These are phyloP conservation scores for Bacillus rossius DNA, from an alignment of 1,140 invertebrate species.

Conservation along the genomic window DNA sequence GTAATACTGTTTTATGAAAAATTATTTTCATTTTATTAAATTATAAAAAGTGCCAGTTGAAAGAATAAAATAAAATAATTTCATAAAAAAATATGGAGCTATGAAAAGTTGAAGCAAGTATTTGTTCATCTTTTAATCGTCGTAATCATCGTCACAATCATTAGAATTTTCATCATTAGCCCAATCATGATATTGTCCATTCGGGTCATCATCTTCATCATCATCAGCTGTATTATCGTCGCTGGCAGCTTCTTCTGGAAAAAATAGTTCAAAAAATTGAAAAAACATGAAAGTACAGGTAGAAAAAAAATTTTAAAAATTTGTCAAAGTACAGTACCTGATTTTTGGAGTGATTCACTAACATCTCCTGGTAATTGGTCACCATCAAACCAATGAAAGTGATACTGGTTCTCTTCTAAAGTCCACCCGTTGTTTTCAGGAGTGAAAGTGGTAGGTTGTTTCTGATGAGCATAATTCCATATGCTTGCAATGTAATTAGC, in stretches of 20 bases:
- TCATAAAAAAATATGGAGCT: no score
- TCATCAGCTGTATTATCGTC: conserved; percentile 7
- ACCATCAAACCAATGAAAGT: conserved; percentile 24
- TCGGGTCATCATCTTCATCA: not conserved
- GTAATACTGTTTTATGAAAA: no score
- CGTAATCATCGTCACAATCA: conserved; percentile 16
- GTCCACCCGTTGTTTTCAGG: conserved; percentile 21
- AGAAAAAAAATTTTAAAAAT: not conserved
- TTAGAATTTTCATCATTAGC: conserved; percentile 18
- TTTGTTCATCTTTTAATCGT: conserved; percentile 8
- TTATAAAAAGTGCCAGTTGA: no score
- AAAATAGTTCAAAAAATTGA: conserved; percentile 15
- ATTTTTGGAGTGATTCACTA: conserved; percentile 19
- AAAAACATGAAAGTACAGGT: conserved; percentile 15
- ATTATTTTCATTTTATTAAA: no score
- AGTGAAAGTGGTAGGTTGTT: conserved; percentile 14
- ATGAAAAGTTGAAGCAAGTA: no score
- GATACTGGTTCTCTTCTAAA: conserved; percentile 19
- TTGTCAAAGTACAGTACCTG: conserved; percentile 18
- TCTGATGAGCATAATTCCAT: conserved; percentile 7
- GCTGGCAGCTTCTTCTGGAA: conserved; percentile 15
- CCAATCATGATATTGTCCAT: conserved; percentile 17
- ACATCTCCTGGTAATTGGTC: conserved; percentile 19
- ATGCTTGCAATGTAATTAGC: conserved; percentile 10
- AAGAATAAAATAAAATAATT: no score